Evolutionary conservation across 2,888 invertebrate species (phyloP), one percentile per base, ranked within the genome.

Genomic region (Orchesellides sinensis): DNA sequence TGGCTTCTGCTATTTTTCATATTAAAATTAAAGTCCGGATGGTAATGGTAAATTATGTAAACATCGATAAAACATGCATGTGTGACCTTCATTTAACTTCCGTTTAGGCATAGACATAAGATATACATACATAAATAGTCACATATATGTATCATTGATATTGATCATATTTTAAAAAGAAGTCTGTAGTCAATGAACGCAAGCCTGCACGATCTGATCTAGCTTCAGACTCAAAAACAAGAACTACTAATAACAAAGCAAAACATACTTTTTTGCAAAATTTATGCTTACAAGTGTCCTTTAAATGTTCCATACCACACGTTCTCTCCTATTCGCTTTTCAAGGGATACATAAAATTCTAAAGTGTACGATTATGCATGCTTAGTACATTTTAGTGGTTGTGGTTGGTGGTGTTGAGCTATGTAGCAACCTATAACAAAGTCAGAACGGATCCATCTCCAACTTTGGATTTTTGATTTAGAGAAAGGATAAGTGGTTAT

Each of bases 241-340:
- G 52, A 12, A 27, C 29, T 19, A 12, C 70, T 17, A 70, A 70
- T 35, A 40, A 35, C 56, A 70, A 54, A 70, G 25, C 40, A 10
- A 70, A 40, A 25, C 40, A 70, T 2, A 35, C 23, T 25, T 70
- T 56, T 14, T 35, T 40, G 40, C 35, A 56, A 29, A 56, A 70
- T 40, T 56, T 70, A 40, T 40, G 14, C 56, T 40, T n/a, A 52
- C 40, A 70, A 70, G 56, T 56, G 56, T 70, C 70, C 70, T 56
- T 23, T 27, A 49, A 68, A 68, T 14, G 10, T 49, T 68, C 25
- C 17, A 68, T 68, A 17, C 63, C 63, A 40, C 21, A 63, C 49
- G n/a, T 6, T 27, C 14, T 47, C 5, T 65, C 65, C 6, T n/a
- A 61, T 14, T 2, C 10, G 14, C 4, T 25, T 10, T 27, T 14